Evolutionary conservation across 2,113 vertebrate species (phyloP), one percentile per base, ranked within the genome.

Genomic region (Grantiella picta): DNA sequence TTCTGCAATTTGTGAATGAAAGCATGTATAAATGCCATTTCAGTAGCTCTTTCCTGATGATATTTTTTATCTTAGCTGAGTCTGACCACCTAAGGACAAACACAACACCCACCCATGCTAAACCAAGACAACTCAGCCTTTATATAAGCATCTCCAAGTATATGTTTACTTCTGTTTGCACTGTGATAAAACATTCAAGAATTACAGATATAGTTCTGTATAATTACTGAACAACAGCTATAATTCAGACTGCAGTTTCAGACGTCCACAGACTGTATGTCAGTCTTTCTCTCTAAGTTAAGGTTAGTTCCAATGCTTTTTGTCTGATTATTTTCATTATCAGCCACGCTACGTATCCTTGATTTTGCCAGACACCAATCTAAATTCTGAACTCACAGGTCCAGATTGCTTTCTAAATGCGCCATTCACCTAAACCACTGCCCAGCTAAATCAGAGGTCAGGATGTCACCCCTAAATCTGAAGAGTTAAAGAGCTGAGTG

Each of bases 301-400:
- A 53, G 9, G 5, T 36, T 23, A 70, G 9, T 69, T 45, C 28
- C 17, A 6, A 24, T 12, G 11, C 5, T 47, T 93, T 87, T 70
- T 45, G 12, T 56, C 28, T 42, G 4, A 16, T n/a, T 44, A 45
- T 76, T 69, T 76, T 53, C 31, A 45, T 50, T 18, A 79, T 47
- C 18, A 75, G 33, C 27, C 52, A 83, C 0, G 0, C 7, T 33
- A 45, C 7, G 18, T 6, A 72, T 7, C 42, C 71, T 10, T 14
- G 17, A 49, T 25, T 59, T 65, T 11, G 10, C 19, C 28, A 38
- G 10, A 78, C 4, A 68, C 2, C 29, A 54, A 36, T 3, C 20
- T 38, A 66, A 79, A 63, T 28, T 38, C 14, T 33, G 12, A 72
- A 91, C 22, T 20, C 16, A 52, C 7, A 40, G 4, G 4, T 44